phyloP scores from a whole-genome alignment of 2,797 vertebrate genomes.

The Sciaenops ocellatus region DNA sequence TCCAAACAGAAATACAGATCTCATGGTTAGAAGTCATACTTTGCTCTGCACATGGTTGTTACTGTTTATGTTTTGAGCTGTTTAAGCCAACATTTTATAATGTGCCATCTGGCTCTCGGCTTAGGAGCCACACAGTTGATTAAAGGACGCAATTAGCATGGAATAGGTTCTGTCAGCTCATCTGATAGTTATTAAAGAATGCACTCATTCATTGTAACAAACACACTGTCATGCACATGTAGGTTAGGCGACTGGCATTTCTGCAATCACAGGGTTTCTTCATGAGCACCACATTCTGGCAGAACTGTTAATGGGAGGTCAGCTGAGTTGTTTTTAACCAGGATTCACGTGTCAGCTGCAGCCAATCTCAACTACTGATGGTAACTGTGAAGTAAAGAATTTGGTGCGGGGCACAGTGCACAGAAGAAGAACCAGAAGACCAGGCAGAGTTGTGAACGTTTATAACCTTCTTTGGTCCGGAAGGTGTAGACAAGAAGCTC shows the following conservation, averaged over 20 bases:
- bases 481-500: no score
- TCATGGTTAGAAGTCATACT: conserved; percentile 15
- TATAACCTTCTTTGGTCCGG: neutral
- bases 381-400: neutral
- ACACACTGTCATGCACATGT: conserved; percentile 33
- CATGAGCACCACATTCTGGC: neutral
- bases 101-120: conserved; percentile 49
- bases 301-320: conserved; percentile 25
- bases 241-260: neutral
- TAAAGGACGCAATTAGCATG: conserved; percentile 56
- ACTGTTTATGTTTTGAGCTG: conserved; percentile 40
- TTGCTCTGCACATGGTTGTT: conserved; percentile 20
- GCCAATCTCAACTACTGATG: neutral
- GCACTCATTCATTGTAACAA: conserved; percentile 37
- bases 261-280: conserved; percentile 18
- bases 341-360: neutral
- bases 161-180: conserved; percentile 56
- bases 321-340: neutral
- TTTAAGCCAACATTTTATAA: conserved; percentile 43
- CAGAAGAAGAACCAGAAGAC: neutral
- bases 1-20: neutral
- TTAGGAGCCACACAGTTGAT: conserved; percentile 58
- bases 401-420: no score
- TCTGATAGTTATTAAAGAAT: conserved; percentile 50
- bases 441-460: neutral